phyloP scores from a whole-genome alignment of 2,113 vertebrate genomes.

The Puntigrus tetrazona region DNA sequence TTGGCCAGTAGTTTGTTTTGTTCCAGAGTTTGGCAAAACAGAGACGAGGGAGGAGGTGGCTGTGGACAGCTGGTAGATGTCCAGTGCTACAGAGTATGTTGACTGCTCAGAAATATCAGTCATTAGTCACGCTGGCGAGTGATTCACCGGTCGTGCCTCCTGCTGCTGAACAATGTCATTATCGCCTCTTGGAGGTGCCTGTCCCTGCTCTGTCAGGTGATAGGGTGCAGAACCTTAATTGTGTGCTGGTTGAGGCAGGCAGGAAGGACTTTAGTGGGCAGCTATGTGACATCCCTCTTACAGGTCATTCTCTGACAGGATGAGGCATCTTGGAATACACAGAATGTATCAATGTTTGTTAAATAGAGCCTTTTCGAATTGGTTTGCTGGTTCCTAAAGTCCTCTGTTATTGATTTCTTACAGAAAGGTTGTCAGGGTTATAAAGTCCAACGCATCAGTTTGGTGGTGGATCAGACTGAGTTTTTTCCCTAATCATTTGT shows the following conservation, averaged over 20 bases:
- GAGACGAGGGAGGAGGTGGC: neutral
- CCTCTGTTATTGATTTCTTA: neutral
- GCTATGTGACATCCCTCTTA: neutral
- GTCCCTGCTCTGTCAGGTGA: neutral
- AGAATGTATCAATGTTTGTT: neutral
- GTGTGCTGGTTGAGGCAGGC: neutral
- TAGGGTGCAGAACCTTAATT: slow-evolving; percentile 25
- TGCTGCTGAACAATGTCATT: slow-evolving; percentile 11
- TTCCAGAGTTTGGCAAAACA: neutral
- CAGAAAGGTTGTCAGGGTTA: neutral
- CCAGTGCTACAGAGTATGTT: neutral
- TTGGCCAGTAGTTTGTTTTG: neutral
- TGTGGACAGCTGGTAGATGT: neutral
- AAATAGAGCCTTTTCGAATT: neutral
- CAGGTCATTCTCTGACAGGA: neutral
- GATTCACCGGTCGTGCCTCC: neutral
- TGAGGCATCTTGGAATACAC: neutral
- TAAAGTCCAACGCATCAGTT: neutral
- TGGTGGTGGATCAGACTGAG: neutral
- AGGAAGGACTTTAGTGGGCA: neutral
- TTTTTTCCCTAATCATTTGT: neutral
- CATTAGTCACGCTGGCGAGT: neutral
- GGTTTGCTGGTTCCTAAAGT: neutral
- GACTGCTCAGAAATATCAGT: neutral
- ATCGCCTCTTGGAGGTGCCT: neutral